phyloP scores from a whole-genome alignment of 1,140 invertebrate species.

The Rhizoglyphus robini region DNA sequence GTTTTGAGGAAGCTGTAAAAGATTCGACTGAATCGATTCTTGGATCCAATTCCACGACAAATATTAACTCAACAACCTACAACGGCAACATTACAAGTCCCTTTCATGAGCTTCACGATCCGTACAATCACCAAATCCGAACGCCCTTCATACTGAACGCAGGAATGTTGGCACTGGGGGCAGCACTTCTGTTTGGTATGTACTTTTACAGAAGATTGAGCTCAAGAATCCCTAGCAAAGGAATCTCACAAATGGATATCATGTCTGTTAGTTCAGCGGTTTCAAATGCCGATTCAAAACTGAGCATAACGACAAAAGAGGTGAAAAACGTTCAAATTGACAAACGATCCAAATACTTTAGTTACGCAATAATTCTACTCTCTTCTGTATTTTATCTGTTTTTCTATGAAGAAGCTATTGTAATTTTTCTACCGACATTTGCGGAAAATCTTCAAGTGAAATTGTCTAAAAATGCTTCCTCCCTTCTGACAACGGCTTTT shows the following conservation, averaged over 20 bases:
- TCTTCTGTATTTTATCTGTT: conserved; percentile 13
- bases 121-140: background rate
- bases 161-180: background rate
- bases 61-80: too few species aligned
- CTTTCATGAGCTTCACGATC: too few species aligned
- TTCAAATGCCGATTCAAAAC: too few species aligned
- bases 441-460: background rate
- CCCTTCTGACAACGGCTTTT: conserved; percentile 1
- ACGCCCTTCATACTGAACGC: background rate
- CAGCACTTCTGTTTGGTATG: background rate
- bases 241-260: conserved; percentile 1
- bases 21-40: too few species aligned
- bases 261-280: background rate
- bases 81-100: background rate
- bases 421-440: conserved; percentile 11
- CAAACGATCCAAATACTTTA: background rate
- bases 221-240: background rate
- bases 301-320: too few species aligned
- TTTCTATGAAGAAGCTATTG: conserved; percentile 14
- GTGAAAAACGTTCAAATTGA: background rate
- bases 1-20: too few species aligned
- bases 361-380: background rate
- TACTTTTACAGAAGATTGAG: background rate
- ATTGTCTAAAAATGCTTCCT: background rate
- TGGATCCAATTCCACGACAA: too few species aligned